Evolutionary conservation across 2,888 invertebrate genomes (phyloP), one percentile per base, ranked within the genome.

Genomic region (Ryuthela nishihirai): DNA sequence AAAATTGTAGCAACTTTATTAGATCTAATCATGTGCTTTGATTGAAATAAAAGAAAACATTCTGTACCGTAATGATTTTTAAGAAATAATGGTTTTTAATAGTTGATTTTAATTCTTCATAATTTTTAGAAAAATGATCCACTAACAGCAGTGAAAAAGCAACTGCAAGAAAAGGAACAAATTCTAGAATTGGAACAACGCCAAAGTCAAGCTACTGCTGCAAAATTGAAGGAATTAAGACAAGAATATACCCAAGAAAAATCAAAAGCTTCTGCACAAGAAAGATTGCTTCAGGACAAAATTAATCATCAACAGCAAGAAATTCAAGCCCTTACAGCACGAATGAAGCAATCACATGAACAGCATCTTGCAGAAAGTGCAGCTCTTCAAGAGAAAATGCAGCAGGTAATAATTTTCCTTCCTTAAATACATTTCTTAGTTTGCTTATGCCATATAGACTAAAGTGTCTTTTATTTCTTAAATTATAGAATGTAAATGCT

Each of bases 171-270:
- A 66, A 89, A 88, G 70, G 91, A 75, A 62, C 68, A 68, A 39
- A 67, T 70, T 25, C 64, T 74, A 34, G 70, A 71, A 53, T 72
- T 72, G 69, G 74, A 74, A 53, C 70, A 72, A 64, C 69, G 71
- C 43, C 66, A 71, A 45, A 82, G 85, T 1, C 79, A 82, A 67
- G 85, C 85, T 4, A 81, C 86, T 10, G 88, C 87, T 69, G 83
- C 82, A 29, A 89, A 88, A 73, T 71, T 91, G 40, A 85, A 85
- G 67, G 90, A 91, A 69, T 73, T 92, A 15, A 83, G 88, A 69
- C 74, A 79, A 26, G 85, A 83, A 65, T 75, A 87, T 69, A 83
- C 82, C 68, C 75, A 80, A 2, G 88, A 88, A 72, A 80, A 82
- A n/a, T 75, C 80, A 0, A 81, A 83, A 47, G 71, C 79, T 15